These are phyloP conservation scores for Protonemura montana DNA, from an alignment of 2,888 invertebrate genomes.

Conservation along the genomic window DNA sequence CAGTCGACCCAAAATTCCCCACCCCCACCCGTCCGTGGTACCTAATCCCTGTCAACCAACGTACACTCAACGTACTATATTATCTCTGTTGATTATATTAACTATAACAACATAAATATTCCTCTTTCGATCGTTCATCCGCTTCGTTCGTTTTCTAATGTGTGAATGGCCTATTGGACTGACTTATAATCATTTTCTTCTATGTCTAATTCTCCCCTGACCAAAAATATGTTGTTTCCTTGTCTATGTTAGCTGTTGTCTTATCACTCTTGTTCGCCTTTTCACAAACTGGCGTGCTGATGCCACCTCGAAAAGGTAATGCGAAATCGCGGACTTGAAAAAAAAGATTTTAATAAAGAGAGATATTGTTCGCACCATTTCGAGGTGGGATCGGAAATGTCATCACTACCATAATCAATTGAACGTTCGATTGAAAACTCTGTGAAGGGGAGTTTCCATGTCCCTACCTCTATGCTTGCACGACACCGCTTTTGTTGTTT, in stretches of 20 bases:
- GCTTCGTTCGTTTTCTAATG: slow-evolving; percentile 35
- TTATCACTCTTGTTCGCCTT: neutral
- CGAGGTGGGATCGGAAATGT: neutral
- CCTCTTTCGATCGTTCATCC: slow-evolving; percentile 25
- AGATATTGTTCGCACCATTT: slow-evolving; percentile 29
- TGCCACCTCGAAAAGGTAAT: neutral
- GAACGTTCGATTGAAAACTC: slow-evolving; percentile 8
- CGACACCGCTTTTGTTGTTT: slow-evolving; percentile 7
- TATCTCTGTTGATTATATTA: slow-evolving; percentile 2
- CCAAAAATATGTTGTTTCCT: slow-evolving; percentile 44
- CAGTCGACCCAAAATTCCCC: slow-evolving; percentile 47
- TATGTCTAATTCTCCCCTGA: slow-evolving; percentile 24
- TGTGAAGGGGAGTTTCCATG: slow-evolving; percentile 22
- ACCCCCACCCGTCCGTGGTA: neutral
- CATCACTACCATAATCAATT: neutral
- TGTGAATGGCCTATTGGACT: slow-evolving; percentile 43
- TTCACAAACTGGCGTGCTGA: neutral
- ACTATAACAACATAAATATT: neutral
- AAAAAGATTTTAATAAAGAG: slow-evolving; percentile 1
- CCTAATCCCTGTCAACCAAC: neutral
- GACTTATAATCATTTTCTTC: slow-evolving; percentile 42
- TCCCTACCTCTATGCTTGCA: neutral
- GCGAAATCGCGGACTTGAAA: neutral
- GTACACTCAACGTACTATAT: neutral
- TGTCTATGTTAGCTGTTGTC: slow-evolving; percentile 43